These are phyloP conservation scores for Morone saxatilis DNA, from an alignment of 2,113 vertebrate genomes.

Conservation along the genomic window DNA sequence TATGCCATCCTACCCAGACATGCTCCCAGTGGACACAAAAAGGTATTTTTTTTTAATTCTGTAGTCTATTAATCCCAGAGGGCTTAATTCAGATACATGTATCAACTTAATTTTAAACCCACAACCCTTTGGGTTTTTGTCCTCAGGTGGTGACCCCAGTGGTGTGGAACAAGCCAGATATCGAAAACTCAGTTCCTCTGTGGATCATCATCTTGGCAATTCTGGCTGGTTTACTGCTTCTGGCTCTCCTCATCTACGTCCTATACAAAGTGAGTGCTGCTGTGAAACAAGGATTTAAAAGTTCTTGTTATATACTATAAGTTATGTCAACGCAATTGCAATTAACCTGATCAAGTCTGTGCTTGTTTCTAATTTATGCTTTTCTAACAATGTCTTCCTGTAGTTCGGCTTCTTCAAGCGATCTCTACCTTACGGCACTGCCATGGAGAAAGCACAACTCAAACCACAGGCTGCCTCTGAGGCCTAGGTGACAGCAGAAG, in stretches of 20 bases:
- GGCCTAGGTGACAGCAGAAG: conserved; percentile 80
- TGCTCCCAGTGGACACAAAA: conserved; percentile 83
- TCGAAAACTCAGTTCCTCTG: conserved; percentile 87
- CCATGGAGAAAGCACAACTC: conserved; percentile 96
- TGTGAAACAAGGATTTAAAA: neutral
- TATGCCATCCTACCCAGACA: conserved; percentile 87
- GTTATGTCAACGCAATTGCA: too few species aligned
- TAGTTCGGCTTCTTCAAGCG: conserved; percentile 96
- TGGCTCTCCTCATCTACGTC: conserved; percentile 92
- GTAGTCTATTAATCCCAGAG: neutral
- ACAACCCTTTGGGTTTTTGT: neutral
- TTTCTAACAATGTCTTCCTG: neutral
- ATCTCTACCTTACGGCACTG: conserved; percentile 91
- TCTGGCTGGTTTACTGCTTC: conserved; percentile 90
- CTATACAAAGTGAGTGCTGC: conserved; percentile 89
- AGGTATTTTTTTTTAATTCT: conserved; percentile 78
- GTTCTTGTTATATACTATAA: too few species aligned
- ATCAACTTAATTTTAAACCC: neutral
- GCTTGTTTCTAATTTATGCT: neutral
- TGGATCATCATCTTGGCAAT: conserved; percentile 95
- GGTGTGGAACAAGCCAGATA: conserved; percentile 91
- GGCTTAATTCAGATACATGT: neutral
- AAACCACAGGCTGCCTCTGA: conserved; percentile 95
- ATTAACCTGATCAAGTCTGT: neutral
- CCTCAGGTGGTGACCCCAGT: conserved; percentile 88